Evolutionary conservation across 2,113 vertebrate genomes (phyloP), one percentile per base, ranked within the genome.

Genomic region (Crypturellus undulatus): DNA sequence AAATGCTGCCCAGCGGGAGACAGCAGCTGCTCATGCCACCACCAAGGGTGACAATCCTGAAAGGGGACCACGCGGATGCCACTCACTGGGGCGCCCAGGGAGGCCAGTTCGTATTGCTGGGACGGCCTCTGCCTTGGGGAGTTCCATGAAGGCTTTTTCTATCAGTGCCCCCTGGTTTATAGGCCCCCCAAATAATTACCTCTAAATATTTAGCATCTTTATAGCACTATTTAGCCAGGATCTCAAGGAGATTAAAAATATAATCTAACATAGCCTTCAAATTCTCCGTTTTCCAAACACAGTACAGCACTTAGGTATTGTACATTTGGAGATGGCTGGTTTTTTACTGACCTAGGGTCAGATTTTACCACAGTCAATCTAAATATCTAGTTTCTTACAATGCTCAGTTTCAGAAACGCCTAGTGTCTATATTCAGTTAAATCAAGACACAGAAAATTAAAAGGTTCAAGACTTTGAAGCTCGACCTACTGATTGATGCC

Each of bases 131-230:
- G 83, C 84, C 76, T 16, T 49, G 62, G 40, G 65, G 88, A 76
- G 65, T 68, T 96, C 86, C 84, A 43, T 81, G 82, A 88, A 79
- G 72, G 72, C 79, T 94, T 96, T 95, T 95, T 49, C 47, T 95
- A 96, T 97, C 96, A 96, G 88, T 90, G 60, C 64, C 43, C 64
- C 43, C 73, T 42, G 54, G 52, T 95, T 97, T 94, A 96, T 36
- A 65, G 88, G 34, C 43, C 52, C 75, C 69, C 43, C 72, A 89
- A 38, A 51, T 59, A 89, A 93, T 93, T 95, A 88, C 88, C 92
- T 94, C 90, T 59, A 62, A 90, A 92, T 88, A 76, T 32, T 84
- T 38, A 36, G 30, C 72, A 84, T 73, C 93, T 88, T 84, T 20
- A 71, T 30, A 26, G 32, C 45, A 88, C 24, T 89, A 90, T 40